Percentiles rank a stretch among this genome's conserved stretches.
Evolutionary conservation across 2,113 vertebrate genomes (phyloP).

Genomic region (Aix galericulata): DNA sequence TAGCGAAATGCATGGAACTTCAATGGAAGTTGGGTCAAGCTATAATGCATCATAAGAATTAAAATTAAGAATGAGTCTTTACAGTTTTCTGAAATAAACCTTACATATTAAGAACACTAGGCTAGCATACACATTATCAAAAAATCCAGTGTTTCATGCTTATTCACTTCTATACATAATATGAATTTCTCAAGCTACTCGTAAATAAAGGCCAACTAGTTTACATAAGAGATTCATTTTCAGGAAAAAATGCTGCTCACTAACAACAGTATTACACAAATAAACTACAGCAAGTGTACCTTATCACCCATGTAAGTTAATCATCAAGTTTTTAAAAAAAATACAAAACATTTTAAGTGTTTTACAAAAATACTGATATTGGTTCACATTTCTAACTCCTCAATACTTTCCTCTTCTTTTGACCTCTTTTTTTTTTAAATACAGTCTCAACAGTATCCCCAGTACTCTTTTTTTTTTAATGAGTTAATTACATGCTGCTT

Average conservation of each 20-base stretch:
- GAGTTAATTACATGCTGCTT: not conserved
- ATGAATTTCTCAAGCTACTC: not conserved
- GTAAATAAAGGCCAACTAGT: not conserved
- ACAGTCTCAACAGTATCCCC: not conserved
- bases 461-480: constrained; percentile 1
- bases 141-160: constrained; percentile 46
- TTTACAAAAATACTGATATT: constrained; percentile 72
- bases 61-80: not conserved
- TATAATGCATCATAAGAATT: not conserved
- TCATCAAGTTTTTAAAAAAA: not conserved
- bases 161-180: constrained; percentile 30
- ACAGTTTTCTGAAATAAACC: not conserved
- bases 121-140: not conserved
- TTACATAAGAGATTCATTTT: not conserved
- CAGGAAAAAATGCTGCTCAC: not conserved
- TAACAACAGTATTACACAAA: not conserved
- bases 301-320: not conserved
- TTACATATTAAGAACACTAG: not conserved
- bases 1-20: not conserved
- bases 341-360: not conserved
- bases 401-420: not conserved
- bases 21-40: not conserved
- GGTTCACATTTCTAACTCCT: constrained; percentile 13
- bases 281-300: not conserved
- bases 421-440: not conserved